Evolutionary conservation across 2,888 invertebrate species (phyloP).

Genomic region (Apamea epomidion): DNA sequence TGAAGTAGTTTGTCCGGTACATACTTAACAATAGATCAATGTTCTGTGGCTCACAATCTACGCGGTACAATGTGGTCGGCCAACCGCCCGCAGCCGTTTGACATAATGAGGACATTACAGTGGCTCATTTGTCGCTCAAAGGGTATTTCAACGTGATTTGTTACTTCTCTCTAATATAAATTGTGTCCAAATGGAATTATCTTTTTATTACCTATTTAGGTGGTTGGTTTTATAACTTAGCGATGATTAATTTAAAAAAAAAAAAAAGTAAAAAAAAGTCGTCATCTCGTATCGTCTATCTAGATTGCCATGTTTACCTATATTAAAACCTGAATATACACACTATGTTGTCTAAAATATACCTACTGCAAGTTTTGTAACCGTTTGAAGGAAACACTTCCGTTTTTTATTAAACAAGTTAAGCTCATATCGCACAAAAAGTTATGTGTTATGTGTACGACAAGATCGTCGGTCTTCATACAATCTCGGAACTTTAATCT

Average conservation of each 20-base stretch:
- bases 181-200: constrained; percentile 2
- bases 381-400: background rate
- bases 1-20: background rate
- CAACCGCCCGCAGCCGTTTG: constrained; percentile 29
- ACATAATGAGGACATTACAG: constrained; percentile 60
- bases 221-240: background rate
- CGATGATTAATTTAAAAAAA: background rate
- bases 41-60: constrained; percentile 13
- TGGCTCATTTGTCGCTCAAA: constrained; percentile 51
- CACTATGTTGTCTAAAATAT: background rate
- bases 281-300: background rate
- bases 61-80: background rate
- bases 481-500: constrained; percentile 35
- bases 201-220: background rate
- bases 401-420: background rate
- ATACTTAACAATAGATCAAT: constrained; percentile 49
- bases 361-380: background rate
- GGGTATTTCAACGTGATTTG: constrained; percentile 49
- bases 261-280: background rate
- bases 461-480: constrained; percentile 6
- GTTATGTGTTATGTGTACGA: background rate
- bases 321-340: background rate
- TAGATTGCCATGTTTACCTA: background rate
- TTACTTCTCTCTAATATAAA: constrained; percentile 8
- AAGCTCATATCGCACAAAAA: constrained; percentile 21